Conservation (phyloP, 2,888 invertebrate species). For the Antitype chi region DNA sequence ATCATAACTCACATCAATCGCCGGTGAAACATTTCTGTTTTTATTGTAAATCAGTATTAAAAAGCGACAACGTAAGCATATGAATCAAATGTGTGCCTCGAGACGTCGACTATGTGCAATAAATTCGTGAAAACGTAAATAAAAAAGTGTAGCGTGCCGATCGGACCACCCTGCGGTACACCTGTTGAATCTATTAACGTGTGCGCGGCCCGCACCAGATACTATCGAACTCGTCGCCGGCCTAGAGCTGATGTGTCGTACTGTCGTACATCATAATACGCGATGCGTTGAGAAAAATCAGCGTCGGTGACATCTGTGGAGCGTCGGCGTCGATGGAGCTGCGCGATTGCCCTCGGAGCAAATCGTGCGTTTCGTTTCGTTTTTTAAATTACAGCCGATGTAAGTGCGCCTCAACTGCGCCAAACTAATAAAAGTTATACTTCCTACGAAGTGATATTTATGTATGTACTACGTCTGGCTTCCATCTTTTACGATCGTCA, state of each 20-base stretch:
- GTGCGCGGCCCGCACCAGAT: slow-evolving; percentile 77
- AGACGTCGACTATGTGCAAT: slow-evolving; percentile 87
- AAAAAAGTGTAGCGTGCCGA: slow-evolving; percentile 82
- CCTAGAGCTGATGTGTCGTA: slow-evolving; percentile 77
- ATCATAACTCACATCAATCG: slow-evolving; percentile 91
- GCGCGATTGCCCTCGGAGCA: slow-evolving; percentile 79
- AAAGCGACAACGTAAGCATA: slow-evolving; percentile 88
- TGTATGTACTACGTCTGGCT: slow-evolving; percentile 86
- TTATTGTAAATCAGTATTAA: slow-evolving; percentile 91
- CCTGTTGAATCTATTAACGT: slow-evolving; percentile 88
- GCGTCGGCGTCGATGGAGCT: slow-evolving; percentile 75
- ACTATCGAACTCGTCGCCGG: slow-evolving; percentile 77
- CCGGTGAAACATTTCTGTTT: slow-evolving; percentile 88
- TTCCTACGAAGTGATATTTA: slow-evolving; percentile 88
- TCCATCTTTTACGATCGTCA: slow-evolving; percentile 89
- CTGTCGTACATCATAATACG: slow-evolving; percentile 83
- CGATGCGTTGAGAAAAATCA: slow-evolving; percentile 86
- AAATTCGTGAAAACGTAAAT: slow-evolving; percentile 88
- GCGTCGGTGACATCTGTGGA: slow-evolving; percentile 75
- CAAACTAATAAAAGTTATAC: slow-evolving; percentile 84
- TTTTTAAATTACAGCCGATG: slow-evolving; percentile 80
- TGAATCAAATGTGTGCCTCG: slow-evolving; percentile 88
- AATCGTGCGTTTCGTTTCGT: slow-evolving; percentile 85
- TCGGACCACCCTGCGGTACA: slow-evolving; percentile 87
- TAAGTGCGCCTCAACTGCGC: slow-evolving; percentile 80